Conservation (phyloP, 2,113 vertebrate genomes). For the Camelus bactrianus region DNA sequence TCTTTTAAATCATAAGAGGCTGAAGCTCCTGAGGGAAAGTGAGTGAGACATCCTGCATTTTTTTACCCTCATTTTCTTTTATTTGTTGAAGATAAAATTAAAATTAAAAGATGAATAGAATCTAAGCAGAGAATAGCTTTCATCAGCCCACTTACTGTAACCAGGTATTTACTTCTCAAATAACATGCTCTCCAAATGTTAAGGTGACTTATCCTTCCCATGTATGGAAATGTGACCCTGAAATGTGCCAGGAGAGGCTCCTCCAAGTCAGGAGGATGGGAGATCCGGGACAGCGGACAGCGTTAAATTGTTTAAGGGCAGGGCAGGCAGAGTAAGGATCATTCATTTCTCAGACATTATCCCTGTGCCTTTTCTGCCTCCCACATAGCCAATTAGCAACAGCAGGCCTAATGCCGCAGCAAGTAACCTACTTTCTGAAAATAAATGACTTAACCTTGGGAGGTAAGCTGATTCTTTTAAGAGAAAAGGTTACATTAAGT, state of each 20-base stretch:
- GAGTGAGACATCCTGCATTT: neutral
- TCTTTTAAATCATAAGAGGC: neutral
- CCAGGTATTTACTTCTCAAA: neutral
- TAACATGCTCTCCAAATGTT: neutral
- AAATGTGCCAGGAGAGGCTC: neutral
- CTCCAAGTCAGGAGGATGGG: neutral
- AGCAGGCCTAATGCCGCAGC: slow-evolving; percentile 45
- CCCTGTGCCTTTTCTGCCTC: neutral
- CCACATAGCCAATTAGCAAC: slow-evolving; percentile 63
- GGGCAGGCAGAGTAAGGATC: neutral
- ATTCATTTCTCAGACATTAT: slow-evolving; percentile 33
- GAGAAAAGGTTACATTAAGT: slow-evolving; percentile 61
- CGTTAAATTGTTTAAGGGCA: neutral
- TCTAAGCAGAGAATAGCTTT: neutral
- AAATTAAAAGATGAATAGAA: neutral
- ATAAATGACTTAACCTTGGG: slow-evolving; percentile 74
- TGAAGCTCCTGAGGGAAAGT: neutral
- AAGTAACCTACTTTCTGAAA: slow-evolving; percentile 74
- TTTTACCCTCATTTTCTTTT: neutral
- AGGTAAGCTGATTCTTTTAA: slow-evolving; percentile 61
- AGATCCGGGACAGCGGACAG: neutral
- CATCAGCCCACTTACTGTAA: neutral
- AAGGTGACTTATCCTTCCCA: neutral
- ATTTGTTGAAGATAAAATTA: neutral
- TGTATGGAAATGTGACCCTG: neutral